Evolutionary conservation across 2,888 invertebrate species (phyloP), one percentile per base, ranked within the genome.

Genomic region (Chouioia cunea): DNA sequence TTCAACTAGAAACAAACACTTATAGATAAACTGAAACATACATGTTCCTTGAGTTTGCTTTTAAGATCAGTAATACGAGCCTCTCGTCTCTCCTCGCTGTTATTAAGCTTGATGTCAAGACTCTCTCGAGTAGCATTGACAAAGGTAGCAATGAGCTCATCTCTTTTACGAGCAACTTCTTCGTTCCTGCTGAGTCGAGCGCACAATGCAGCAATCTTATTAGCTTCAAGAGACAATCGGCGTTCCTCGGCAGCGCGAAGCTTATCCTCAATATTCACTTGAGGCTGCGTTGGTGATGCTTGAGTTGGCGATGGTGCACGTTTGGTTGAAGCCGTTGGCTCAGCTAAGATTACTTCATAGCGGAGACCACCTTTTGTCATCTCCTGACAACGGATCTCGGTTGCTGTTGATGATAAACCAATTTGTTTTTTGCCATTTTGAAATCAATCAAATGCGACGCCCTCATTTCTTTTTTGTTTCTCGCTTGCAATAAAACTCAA

Each of bases 241-340:
- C 97, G 91, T 85, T 97, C 96, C 83, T 97, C 97, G 57, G 97
- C 97, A 15, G 95, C 96, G 87, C 93, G 93, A 65, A 97, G 90
- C 86, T 97, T 97, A 84, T 94, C 94, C 84, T 95, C 93, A 79
- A 97, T 97, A 82, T 95, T 94, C 53, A 77, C 73, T 85, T 95
- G 94, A 65, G 92, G 94, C 68, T 90, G 91, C 23, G 87, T 88
- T 1, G 92, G 91, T 73, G 89, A 90, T 63, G 87, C 86, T 67
- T 60, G 57, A 92, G 90, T 78, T 93, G 73, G 66, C 47, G 71
- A 59, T 0, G 71, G 66, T 0, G 66, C 60, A 2, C 69, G 50
- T 53, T 70, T 72, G 12, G 89, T 82, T 90, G 77, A 93, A 89
- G 90, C 91, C 74, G 89, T 89, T 43, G 93, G 93, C 84, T 96